Evolutionary conservation across 1,140 invertebrate genomes (phyloP).

Genomic region (Heliothis subflexa): DNA sequence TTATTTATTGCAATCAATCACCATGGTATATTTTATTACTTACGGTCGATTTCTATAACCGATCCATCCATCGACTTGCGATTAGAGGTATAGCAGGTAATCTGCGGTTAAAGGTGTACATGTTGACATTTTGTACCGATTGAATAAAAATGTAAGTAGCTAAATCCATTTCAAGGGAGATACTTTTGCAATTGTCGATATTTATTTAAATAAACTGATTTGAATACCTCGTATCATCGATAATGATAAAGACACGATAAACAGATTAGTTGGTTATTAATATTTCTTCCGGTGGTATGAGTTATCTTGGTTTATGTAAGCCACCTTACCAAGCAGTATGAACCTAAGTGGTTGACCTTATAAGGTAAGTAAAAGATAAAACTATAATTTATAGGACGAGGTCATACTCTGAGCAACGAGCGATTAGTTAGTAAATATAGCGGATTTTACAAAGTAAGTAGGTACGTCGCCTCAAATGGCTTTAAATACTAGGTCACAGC

Average conservation of each 20-base stretch:
- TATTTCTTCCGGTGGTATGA: conserved; percentile 28
- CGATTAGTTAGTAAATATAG: conserved; percentile 39
- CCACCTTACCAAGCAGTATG: conserved; percentile 13
- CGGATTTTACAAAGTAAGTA: conserved; percentile 43
- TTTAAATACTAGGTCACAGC: conserved; percentile 34
- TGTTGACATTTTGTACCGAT: too few relatives aligned
- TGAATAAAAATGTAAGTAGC: too few relatives aligned
- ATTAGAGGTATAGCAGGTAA: too few relatives aligned
- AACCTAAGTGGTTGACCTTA: conserved; percentile 40
- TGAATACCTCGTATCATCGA: conserved; percentile 9
- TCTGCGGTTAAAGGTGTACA: too few relatives aligned
- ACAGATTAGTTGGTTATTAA: conserved; percentile 19
- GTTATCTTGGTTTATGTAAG: neutral
- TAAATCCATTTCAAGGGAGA: neutral
- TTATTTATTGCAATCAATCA: too few relatives aligned
- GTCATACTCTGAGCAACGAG: conserved; percentile 14
- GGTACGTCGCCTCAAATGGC: conserved; percentile 24
- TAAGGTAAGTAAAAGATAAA: conserved; percentile 42
- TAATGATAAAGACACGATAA: conserved; percentile 20
- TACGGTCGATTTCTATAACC: too few relatives aligned
- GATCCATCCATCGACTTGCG: too few relatives aligned
- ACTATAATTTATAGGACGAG: conserved; percentile 44
- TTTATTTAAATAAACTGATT: neutral
- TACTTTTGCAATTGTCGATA: neutral
- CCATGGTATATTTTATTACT: too few relatives aligned